phyloP scores from a whole-genome alignment of 2,888 invertebrate genomes.

The Epistrophe grossulariae region DNA sequence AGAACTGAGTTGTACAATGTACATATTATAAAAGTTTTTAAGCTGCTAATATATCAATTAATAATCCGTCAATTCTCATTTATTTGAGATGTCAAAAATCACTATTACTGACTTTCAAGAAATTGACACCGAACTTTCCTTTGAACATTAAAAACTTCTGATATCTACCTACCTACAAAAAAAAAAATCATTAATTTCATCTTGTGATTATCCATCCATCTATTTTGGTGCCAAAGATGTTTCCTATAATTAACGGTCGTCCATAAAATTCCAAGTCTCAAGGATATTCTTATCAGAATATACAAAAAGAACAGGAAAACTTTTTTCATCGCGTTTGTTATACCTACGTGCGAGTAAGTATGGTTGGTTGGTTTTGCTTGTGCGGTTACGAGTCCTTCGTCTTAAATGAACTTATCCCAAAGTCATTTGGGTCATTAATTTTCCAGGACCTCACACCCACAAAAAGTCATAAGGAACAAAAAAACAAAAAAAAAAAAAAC shows the following conservation, averaged over 20 bases:
- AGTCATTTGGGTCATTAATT: constrained; percentile 75
- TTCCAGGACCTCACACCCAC: constrained; percentile 62
- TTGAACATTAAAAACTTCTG: not conserved
- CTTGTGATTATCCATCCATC: constrained; percentile 6
- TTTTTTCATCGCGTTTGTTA: constrained; percentile 8
- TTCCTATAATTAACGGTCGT: constrained; percentile 67
- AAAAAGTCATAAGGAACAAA: not conserved
- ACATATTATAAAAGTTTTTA: too few relatives aligned
- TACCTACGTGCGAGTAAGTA: not conserved
- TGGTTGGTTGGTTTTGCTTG: constrained; percentile 22
- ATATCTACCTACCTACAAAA: not conserved
- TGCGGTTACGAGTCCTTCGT: constrained; percentile 31
- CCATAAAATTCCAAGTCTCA: constrained; percentile 42
- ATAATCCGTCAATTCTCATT: too few relatives aligned
- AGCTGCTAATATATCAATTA: too few relatives aligned
- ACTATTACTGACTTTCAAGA: not conserved
- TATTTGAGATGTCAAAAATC: too few relatives aligned
- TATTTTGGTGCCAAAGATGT: constrained; percentile 57
- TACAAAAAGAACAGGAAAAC: constrained; percentile 30
- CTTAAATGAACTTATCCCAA: constrained; percentile 62
- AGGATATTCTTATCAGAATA: constrained; percentile 55
- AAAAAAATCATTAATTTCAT: constrained; percentile 2
- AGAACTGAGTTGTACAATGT: too few relatives aligned
- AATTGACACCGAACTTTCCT: not conserved
- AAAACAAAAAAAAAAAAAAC: not conserved